Conservation (phyloP, 2,888 invertebrate species). For the Spodoptera littoralis region DNA sequence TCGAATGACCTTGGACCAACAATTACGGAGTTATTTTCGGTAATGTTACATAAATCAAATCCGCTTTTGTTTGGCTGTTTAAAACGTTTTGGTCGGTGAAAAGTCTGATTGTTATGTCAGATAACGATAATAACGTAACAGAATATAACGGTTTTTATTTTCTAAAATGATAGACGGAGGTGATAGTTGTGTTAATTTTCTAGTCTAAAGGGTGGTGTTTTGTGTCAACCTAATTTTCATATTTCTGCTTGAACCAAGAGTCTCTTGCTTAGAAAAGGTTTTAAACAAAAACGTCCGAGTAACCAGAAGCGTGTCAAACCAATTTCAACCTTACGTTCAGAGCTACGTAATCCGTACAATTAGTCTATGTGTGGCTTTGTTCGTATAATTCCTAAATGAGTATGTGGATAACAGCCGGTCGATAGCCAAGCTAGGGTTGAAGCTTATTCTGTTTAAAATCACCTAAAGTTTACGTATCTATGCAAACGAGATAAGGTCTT, state of each 20-base stretch:
- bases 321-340: conserved; percentile 2
- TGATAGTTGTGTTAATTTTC: too few relatives aligned
- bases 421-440: neutral
- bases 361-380: neutral
- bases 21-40: conserved; percentile 42
- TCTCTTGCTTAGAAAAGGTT: neutral
- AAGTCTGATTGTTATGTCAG: too few relatives aligned
- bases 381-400: too few relatives aligned
- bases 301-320: conserved; percentile 6
- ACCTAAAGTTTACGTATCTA: neutral
- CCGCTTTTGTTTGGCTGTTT: conserved; percentile 15
- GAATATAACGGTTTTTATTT: too few relatives aligned
- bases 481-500: too few relatives aligned
- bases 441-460: conserved; percentile 8
- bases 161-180: too few relatives aligned
- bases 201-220: too few relatives aligned
- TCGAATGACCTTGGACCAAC: conserved; percentile 40
- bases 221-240: too few relatives aligned
- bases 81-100: neutral
- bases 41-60: conserved; percentile 33
- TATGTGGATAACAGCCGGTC: conserved; percentile 4
- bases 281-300: conserved; percentile 9
- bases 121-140: too few relatives aligned
- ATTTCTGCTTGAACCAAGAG: too few relatives aligned
- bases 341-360: neutral